Conservation (phyloP, 2,113 vertebrate species). For the Sisor rabdophorus region DNA sequence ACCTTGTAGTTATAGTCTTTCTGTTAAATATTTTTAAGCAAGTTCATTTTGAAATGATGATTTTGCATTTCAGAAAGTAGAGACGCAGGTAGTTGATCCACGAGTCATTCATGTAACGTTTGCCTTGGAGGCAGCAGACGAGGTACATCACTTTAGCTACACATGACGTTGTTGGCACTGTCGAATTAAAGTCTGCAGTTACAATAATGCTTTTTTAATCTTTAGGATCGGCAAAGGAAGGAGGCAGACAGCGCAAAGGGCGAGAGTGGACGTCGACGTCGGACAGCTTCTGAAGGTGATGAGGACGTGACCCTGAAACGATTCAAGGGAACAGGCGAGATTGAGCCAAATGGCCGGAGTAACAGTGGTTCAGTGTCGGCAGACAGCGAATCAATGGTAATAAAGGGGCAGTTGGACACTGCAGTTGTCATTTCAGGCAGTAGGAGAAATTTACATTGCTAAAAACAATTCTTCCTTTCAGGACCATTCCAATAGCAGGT, state of each 20-base stretch:
- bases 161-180: not conserved
- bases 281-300: constrained; percentile 82
- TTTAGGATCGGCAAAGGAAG: constrained; percentile 69
- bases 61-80: constrained; percentile 71
- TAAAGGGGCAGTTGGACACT: constrained; percentile 72
- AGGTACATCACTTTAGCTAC: constrained; percentile 51
- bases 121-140: constrained; percentile 56
- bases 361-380: constrained; percentile 74
- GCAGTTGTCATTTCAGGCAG: constrained; percentile 41
- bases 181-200: not conserved
- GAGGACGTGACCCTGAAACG: constrained; percentile 89
- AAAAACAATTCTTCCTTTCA: constrained; percentile 68
- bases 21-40: not conserved
- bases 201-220: not conserved
- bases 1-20: not conserved
- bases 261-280: constrained; percentile 85
- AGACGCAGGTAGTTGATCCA: constrained; percentile 89
- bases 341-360: constrained; percentile 67
- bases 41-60: not conserved
- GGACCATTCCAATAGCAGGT: constrained; percentile 79
- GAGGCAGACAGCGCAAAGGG: constrained; percentile 75
- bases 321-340: constrained; percentile 79
- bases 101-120: constrained; percentile 90
- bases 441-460: constrained; percentile 56
- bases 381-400: constrained; percentile 70